Evolutionary conservation across 2,888 invertebrate species (phyloP), one percentile per base, ranked within the genome.

Genomic region (Cosmia trapezina): DNA sequence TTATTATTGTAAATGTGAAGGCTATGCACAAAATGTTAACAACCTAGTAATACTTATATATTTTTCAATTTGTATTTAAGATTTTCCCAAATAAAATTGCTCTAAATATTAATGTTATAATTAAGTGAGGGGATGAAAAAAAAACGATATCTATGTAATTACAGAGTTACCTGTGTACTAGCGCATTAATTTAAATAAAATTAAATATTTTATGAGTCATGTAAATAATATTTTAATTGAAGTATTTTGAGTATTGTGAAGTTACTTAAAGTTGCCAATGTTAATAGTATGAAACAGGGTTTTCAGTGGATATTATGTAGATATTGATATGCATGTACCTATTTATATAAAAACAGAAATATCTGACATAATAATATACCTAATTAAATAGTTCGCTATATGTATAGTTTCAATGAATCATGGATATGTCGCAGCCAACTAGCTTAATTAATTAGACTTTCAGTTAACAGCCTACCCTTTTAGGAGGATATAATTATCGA

Each of bases 231-330:
- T 74, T 80, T 63, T 76, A 76, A 71, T 53, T 54, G 45, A 74
- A 73, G 28, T 79, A 75, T 81, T 83, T 84, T 85, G 83, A 80
- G 81, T 86, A 86, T 89, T 81, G 73, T 84, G 81, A 84, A 78
- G 83, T 89, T 88, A 88, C 87, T 89, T 88, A 89, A 87, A 84
- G 88, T 91, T 92, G 90, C 91, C 90, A 93, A 91, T 88, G 56
- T 84, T 85, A 83, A 83, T 83, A 83, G 76, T 86, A 86, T 86
- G 84, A 86, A 78, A 91, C 92, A 92, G 91, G 91, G 92, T 91
- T 83, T 87, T 78, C 83, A 79, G 80, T 86, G 83, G 76, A 81
- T 83, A 80, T 70, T 81, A 57, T 81, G 73, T 80, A 79, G 65
- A 79, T 73, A 78, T 69, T 68, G 61, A 64, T 72, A 73, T 74